Base-by-base conservation (phyloP, 2,888 invertebrate genomes). In the Melanargia galathea region DNA sequence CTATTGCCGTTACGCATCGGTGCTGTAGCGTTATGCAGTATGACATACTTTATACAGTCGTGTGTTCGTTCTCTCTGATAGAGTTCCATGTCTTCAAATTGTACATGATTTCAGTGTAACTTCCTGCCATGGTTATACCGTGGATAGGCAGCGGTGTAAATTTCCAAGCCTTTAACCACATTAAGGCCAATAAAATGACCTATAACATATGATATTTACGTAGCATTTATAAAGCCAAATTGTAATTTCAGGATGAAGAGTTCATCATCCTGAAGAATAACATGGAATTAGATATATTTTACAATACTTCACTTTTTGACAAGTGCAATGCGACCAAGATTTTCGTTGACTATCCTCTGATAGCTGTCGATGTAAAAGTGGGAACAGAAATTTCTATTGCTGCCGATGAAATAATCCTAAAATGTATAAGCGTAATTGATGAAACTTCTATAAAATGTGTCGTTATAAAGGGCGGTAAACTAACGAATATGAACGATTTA, bases 311-410 rank as follows among this genome's bases (percentile, higher is more conserved):
- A 26, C 77, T 72, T 40, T 76, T 70, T 65, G 75, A 80, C 45
- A 76, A 75, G 70, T 83, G 84, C 55, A 75, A 74, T 56, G 57
- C 70, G 16, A 62, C 70, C n/a, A 71, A 63, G 56, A 77, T 85
- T 62, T 85, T 75, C 49, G 76, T 84, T 7, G 80, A 84, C 58
- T 81, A 84, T 65, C 71, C 74, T 0, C 76, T 75, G 57, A 76
- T 78, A 0, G 64, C 77, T 0, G 63, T 72, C 4, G 71, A 67
- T 10, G 69, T 82, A 1, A 71, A 69, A 60, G 68, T 72, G 8
- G 79, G 79, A 2, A 75, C 75, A 0, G 81, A 83, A 70, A 74
- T 85, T 30, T 71, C 75, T 2, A 70, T 85, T 24, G 66, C 70
- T 11, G 75, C 73, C 58, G 81, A 80, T 51, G 70, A 73, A 64